Percentiles rank a stretch among this genome's conserved stretches.
Evolutionary conservation across 2,797 vertebrate genomes (phyloP).

Genomic region (Oreonectes daqikongensis): DNA sequence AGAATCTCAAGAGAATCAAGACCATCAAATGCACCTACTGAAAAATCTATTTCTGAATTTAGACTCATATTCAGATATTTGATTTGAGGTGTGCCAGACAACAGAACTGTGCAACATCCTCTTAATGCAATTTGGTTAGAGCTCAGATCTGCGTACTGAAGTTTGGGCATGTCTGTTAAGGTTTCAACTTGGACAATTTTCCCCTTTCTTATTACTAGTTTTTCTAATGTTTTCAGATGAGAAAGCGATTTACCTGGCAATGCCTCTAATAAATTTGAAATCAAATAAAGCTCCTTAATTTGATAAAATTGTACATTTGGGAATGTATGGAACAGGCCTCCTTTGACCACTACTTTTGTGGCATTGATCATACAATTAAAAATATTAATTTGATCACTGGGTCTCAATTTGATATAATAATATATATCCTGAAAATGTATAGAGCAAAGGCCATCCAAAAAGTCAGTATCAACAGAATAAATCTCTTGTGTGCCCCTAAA

Average conservation of each 20-base stretch:
- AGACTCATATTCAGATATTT: conserved; percentile 75
- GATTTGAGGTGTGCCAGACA: conserved; percentile 48
- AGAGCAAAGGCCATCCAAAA: conserved; percentile 66
- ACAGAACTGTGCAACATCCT: conserved; percentile 41
- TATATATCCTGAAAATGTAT: conserved; percentile 70
- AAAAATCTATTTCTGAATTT: conserved; percentile 65
- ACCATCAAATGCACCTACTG: conserved; percentile 42
- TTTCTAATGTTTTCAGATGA: conserved; percentile 46
- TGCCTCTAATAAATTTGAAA: rapidly evolving
- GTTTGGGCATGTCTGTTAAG: conserved; percentile 48
- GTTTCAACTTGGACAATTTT: background rate
- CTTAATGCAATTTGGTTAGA: conserved; percentile 60
- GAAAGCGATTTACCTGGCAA: conserved; percentile 26
- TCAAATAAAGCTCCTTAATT: conserved; percentile 39
- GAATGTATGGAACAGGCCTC: background rate
- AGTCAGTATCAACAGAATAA: rapidly evolving
- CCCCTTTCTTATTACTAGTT: conserved; percentile 26
- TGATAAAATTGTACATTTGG: conserved; percentile 5
- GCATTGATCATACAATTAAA: conserved; percentile 15
- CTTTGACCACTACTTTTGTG: conserved; percentile 26
- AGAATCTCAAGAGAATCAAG: conserved; percentile 36
- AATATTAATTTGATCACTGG: conserved; percentile 54
- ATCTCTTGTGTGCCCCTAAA: conserved; percentile 54
- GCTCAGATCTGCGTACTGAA: conserved; percentile 74
- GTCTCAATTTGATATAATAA: background rate